Evolutionary conservation across 2,797 vertebrate species (phyloP).

Genomic region (Scolopax bukidnonensis): DNA sequence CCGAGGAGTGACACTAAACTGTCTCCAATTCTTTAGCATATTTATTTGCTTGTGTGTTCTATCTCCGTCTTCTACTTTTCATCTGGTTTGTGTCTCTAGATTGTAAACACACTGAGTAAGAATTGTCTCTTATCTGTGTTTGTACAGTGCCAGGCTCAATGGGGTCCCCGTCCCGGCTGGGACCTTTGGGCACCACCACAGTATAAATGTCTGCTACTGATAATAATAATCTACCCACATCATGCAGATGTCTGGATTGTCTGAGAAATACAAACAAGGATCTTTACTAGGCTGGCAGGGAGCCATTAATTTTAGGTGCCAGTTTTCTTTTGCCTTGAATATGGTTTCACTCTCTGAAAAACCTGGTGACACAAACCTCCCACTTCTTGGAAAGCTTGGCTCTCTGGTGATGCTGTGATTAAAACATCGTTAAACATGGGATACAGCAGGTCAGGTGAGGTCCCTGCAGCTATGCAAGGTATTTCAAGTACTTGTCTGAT

Average conservation of each 20-base stretch:
- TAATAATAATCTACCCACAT: conserved; percentile 64
- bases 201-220: conserved; percentile 65
- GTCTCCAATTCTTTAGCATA: not conserved
- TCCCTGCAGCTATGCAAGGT: conserved; percentile 4
- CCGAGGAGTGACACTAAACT: not conserved
- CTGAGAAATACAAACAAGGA: conserved; percentile 64
- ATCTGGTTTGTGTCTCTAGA: conserved; percentile 57
- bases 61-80: conserved; percentile 1
- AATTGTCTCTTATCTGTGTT: conserved; percentile 68
- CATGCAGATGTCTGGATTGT: conserved; percentile 63
- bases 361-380: conserved; percentile 19
- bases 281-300: conserved; percentile 53
- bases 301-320: conserved; percentile 57
- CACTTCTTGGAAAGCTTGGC: conserved; percentile 44
- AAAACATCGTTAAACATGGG: not conserved
- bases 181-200: conserved; percentile 58
- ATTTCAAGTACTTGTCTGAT: conserved; percentile 20
- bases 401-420: conserved; percentile 1
- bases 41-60: conserved; percentile 42
- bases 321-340: conserved; percentile 41
- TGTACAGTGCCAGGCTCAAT: conserved; percentile 65
- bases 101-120: conserved; percentile 35
- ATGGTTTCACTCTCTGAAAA: conserved; percentile 8
- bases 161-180: not conserved
- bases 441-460: conserved; percentile 51